phyloP scores from a whole-genome alignment of 2,113 vertebrate species.

The Arvicanthis niloticus region DNA sequence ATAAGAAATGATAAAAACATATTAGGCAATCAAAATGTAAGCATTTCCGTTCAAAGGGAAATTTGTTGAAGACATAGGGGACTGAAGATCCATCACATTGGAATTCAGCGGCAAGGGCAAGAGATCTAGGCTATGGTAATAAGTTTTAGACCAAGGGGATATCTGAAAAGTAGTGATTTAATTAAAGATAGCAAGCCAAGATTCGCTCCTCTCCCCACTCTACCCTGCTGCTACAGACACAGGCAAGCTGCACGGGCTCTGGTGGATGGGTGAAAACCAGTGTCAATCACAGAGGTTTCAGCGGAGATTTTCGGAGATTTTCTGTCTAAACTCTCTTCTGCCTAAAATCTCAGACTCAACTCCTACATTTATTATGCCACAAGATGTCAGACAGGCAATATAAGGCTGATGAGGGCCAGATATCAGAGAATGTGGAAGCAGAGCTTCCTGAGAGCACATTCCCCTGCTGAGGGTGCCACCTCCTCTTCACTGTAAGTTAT shows the following conservation, averaged over 20 bases:
- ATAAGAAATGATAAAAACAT: slow-evolving; percentile 61
- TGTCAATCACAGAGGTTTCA: background rate
- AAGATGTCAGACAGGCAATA: background rate
- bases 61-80: slow-evolving; percentile 69
- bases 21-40: slow-evolving; percentile 77
- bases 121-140: slow-evolving; percentile 75
- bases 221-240: background rate
- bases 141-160: slow-evolving; percentile 70
- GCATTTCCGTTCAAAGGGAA: slow-evolving; percentile 72
- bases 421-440: background rate
- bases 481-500: background rate
- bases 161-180: slow-evolving; percentile 81
- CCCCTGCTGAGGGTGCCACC: background rate
- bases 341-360: background rate
- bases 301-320: slow-evolving; percentile 15
- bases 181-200: slow-evolving; percentile 78
- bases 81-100: slow-evolving; percentile 62
- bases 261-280: slow-evolving; percentile 49
- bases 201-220: background rate
- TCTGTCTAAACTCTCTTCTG: slow-evolving; percentile 20
- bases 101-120: slow-evolving; percentile 73
- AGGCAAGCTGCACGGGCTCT: slow-evolving; percentile 44
- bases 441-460: background rate
- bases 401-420: background rate
- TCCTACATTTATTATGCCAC: background rate